These are phyloP conservation scores for Amblyjoppa fuscipennis DNA, from an alignment of 2,888 invertebrate species.

Conservation along the genomic window DNA sequence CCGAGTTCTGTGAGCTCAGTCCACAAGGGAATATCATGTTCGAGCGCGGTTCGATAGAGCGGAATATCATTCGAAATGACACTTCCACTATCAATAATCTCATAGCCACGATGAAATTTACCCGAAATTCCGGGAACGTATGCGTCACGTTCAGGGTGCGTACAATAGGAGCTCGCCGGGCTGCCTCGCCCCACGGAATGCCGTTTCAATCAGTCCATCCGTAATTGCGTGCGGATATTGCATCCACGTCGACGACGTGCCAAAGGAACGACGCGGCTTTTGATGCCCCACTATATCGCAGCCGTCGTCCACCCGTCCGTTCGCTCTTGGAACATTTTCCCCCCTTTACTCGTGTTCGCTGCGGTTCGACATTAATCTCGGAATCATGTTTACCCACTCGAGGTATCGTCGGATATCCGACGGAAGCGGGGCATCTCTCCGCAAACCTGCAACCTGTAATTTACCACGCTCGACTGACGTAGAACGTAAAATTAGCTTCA, in stretches of 20 bases:
- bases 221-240: slow-evolving; percentile 65
- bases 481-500: no score
- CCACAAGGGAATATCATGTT: neutral
- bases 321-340: slow-evolving; percentile 12
- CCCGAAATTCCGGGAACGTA: slow-evolving; percentile 31
- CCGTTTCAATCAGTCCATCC: slow-evolving; percentile 53
- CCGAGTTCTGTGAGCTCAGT: neutral
- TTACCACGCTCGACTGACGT: no score
- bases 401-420: neutral
- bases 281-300: slow-evolving; percentile 49
- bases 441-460: no score
- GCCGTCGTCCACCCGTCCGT: neutral
- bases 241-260: slow-evolving; percentile 54
- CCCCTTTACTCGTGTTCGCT: neutral
- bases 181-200: slow-evolving; percentile 43
- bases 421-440: no score
- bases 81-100: slow-evolving; percentile 18
- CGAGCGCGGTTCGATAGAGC: neutral
- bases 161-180: slow-evolving; percentile 1
- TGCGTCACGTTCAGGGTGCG: neutral
- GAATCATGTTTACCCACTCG: neutral
- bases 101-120: slow-evolving; percentile 16
- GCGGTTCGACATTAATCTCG: neutral
- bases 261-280: slow-evolving; percentile 59
- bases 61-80: slow-evolving; percentile 1